A percentile compares a stretch with the other conserved stretches of the same genome.
These are phyloP conservation scores for Ifrita kowaldi DNA, from an alignment of 2,113 vertebrate species.

Conservation along the genomic window DNA sequence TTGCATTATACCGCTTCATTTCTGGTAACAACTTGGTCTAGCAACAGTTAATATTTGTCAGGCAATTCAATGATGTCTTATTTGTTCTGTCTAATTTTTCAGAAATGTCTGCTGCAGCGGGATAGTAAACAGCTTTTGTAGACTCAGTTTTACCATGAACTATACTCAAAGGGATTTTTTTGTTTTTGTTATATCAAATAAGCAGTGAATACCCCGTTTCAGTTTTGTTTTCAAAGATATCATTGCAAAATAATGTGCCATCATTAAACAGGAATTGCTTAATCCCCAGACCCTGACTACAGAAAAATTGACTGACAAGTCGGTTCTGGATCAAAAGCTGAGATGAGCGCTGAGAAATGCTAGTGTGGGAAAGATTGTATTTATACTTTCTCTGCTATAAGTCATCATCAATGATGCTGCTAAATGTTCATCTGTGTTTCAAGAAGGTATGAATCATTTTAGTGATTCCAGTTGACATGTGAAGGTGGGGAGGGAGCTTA, in stretches of 20 bases:
- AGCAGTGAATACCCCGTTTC: neutral
- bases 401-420: neutral
- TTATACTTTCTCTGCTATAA: slow-evolving; percentile 15
- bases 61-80: neutral
- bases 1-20: neutral
- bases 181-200: neutral
- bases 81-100: neutral
- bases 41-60: neutral
- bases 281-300: neutral
- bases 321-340: slow-evolving; percentile 17
- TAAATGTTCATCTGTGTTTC: slow-evolving; percentile 10
- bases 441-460: neutral
- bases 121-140: neutral
- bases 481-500: neutral
- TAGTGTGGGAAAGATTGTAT: slow-evolving; percentile 7
- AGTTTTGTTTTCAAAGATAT: neutral
- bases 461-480: neutral
- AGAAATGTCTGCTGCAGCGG: neutral
- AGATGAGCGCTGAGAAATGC: neutral
- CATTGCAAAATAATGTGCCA: neutral
- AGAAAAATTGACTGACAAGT: slow-evolving; percentile 12
- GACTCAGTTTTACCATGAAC: neutral
- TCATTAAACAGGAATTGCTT: neutral
- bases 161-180: neutral
- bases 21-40: neutral